Evolutionary conservation across 2,113 vertebrate species (phyloP).

Genomic region (Dermatemys mawii): DNA sequence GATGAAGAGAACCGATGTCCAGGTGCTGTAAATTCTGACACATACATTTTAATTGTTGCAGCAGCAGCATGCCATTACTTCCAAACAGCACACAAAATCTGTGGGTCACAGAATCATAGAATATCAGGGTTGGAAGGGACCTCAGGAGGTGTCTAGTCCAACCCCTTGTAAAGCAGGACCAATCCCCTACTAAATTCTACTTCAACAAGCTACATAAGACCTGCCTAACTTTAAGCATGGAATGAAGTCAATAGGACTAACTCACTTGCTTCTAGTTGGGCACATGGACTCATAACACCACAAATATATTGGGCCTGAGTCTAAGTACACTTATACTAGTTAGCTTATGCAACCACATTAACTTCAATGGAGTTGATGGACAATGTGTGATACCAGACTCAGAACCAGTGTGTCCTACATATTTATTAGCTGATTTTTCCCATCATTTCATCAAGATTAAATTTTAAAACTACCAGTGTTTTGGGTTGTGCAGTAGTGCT

Average conservation of each 20-base stretch:
- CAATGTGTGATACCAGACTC: background rate
- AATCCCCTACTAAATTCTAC: no score
- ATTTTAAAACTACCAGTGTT: background rate
- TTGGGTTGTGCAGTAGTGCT: background rate
- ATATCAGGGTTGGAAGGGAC: no score
- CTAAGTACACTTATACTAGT: background rate
- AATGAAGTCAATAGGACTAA: background rate
- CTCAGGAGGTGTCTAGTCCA: no score
- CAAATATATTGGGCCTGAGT: fast-evolving
- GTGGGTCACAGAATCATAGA: no score
- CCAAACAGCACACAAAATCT: background rate
- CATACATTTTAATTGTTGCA: fast-evolving
- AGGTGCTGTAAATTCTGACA: background rate
- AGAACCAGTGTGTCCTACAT: fast-evolving
- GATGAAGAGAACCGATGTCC: background rate
- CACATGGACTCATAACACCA: fast-evolving
- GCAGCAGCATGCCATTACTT: background rate
- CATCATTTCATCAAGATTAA: background rate
- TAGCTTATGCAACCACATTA: background rate
- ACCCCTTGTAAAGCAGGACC: no score
- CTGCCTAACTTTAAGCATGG: background rate
- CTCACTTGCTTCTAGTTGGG: background rate
- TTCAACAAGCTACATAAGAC: background rate
- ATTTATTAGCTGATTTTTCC: background rate
- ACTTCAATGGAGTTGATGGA: background rate